Percentiles rank a stretch among this genome's conserved stretches.
phyloP scores from a whole-genome alignment of 2,797 vertebrate species.

The Xenopus petersii region DNA sequence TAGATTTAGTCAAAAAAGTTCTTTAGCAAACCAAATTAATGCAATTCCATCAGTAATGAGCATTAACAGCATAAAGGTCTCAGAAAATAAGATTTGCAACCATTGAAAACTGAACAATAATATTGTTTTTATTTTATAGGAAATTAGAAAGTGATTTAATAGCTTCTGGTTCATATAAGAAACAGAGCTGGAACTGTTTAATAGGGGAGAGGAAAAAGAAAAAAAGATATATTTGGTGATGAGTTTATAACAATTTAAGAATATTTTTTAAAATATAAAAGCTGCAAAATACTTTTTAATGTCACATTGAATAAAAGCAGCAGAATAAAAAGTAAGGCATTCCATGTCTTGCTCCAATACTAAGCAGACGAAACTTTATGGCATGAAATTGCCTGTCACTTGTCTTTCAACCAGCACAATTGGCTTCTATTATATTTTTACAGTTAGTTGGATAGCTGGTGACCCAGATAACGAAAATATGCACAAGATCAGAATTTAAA shows the following conservation, averaged over 20 bases:
- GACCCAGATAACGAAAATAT: slow-evolving; percentile 41
- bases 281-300: no score
- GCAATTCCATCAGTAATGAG: slow-evolving; percentile 50
- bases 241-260: no score
- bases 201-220: no score
- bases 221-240: no score
- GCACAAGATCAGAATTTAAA: slow-evolving; percentile 22
- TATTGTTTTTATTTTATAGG: background rate
- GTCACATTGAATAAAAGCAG: no score
- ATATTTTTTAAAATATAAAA: no score
- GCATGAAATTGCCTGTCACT: slow-evolving; percentile 18
- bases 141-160: background rate
- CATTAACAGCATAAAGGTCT: slow-evolving; percentile 5
- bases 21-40: slow-evolving; percentile 53
- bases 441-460: slow-evolving; percentile 30
- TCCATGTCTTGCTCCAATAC: no score
- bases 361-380: background rate
- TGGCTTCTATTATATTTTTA: slow-evolving; percentile 41
- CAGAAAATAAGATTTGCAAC: slow-evolving; percentile 23
- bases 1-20: slow-evolving; percentile 54
- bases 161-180: no score
- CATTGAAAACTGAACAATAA: slow-evolving; percentile 1
- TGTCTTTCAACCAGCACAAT: slow-evolving; percentile 15
- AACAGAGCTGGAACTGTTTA: no score
- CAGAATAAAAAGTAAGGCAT: no score